Conservation (phyloP, 2,888 invertebrate species). For the Cryptophagus acutangulus region DNA sequence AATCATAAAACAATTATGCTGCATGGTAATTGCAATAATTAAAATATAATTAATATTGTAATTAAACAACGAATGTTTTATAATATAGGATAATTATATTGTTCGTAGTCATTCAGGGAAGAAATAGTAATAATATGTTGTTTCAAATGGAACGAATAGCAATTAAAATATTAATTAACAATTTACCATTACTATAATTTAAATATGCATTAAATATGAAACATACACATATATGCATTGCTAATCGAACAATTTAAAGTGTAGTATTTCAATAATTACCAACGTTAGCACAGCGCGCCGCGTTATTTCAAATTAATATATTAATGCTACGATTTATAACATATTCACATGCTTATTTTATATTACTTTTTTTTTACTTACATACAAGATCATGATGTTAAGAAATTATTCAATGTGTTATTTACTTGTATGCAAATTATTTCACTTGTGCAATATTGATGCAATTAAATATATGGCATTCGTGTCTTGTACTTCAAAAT, state of each 20-base stretch:
- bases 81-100: not conserved
- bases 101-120: no score
- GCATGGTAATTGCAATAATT: conserved; percentile 1
- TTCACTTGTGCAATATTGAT: no score
- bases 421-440: no score
- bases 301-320: no score
- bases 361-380: no score
- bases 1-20: not conserved
- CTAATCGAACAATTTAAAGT: conserved; percentile 1
- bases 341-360: no score
- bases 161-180: conserved; percentile 1
- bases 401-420: no score
- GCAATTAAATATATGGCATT: no score
- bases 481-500: no score
- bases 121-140: not conserved
- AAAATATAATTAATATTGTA: conserved; percentile 1
- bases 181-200: not conserved
- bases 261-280: conserved; percentile 1
- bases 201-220: not conserved
- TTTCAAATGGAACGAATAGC: not conserved
- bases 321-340: no score
- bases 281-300: no score
- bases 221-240: not conserved
- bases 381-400: no score
- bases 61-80: conserved; percentile 1